Evolutionary conservation across 23 tunicate species (phyloP), one percentile per base, ranked within the genome.

Genomic region (Pegea sp.): DNA sequence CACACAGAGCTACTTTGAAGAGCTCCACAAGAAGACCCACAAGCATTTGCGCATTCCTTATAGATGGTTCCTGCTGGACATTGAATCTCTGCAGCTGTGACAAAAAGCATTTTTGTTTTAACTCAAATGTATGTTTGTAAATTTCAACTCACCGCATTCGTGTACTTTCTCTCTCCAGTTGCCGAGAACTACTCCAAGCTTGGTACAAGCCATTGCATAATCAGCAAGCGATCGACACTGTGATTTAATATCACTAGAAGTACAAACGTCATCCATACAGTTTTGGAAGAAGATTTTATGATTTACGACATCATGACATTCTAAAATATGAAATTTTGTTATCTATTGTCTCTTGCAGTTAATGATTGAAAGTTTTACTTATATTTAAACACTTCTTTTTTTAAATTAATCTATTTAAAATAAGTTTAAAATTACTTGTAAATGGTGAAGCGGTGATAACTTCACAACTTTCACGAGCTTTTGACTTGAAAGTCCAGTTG

Each of bases 1-100:
- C 95, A 84, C 3, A 84, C 52, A 52, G 44, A 79, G 44, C 84
- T 73, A 42, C 65, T 74, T 63, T 84, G 95, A 31, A 84, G 63
- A 0, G 95, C 61, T 3, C 95, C 95, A 63, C 95, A 84, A 1
- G 95, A 84, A n/a, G 79, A 59, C 19, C 95, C 95, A 49, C 95
- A 84, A 1, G 95, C 95, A 64, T 84, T 84, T 28, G 95, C 84
- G 58, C 95, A 84, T 62, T 84, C 95, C 61, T 67, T 73, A 68
- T 73, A 84, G 21, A 57, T 29, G 7, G 95, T 84, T 11, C 95
- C 95, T 20, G 71, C 60, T 4, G 73, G 76, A 30, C 95, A 84
- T 19, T 67, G 70, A 22, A 67, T 56, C 64, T 84, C 95, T 44
- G 63, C 68, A 29, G 76, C 95, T 84, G 52, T 3, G 42, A 57